phyloP scores from a whole-genome alignment of 2,797 vertebrate species.

The Arnoldichthys spilopterus region DNA sequence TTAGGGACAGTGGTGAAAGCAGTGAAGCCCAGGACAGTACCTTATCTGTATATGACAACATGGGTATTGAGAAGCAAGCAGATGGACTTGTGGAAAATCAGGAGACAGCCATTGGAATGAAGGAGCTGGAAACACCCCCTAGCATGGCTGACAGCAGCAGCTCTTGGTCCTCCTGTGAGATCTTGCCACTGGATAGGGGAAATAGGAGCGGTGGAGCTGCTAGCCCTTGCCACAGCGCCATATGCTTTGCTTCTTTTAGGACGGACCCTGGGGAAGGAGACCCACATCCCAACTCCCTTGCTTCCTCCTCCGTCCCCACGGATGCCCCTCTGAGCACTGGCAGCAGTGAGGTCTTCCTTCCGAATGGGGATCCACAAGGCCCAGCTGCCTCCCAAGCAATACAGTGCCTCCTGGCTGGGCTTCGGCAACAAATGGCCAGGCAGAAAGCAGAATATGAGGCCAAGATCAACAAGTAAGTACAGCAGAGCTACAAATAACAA shows the following conservation, averaged over 20 bases:
- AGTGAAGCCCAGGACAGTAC: slow-evolving; percentile 73
- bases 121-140: slow-evolving; percentile 42
- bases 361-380: slow-evolving; percentile 65
- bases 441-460: slow-evolving; percentile 75
- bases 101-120: slow-evolving; percentile 23
- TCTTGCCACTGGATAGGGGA: slow-evolving; percentile 67
- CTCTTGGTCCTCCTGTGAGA: slow-evolving; percentile 78
- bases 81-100: neutral
- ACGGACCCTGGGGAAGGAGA: slow-evolving; percentile 48
- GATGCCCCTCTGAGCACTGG: slow-evolving; percentile 76
- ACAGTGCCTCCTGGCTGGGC: slow-evolving; percentile 64
- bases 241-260: slow-evolving; percentile 47
- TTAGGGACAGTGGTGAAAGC: slow-evolving; percentile 62
- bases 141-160: slow-evolving; percentile 63
- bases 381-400: slow-evolving; percentile 51
- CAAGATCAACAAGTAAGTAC: slow-evolving; percentile 73
- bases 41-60: slow-evolving; percentile 77
- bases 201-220: slow-evolving; percentile 33
- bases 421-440: slow-evolving; percentile 73
- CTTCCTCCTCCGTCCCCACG: slow-evolving; percentile 68
- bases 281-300: slow-evolving; percentile 65
- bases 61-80: slow-evolving; percentile 56
- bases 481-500: neutral
- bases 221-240: slow-evolving; percentile 42
- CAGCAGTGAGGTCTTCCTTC: slow-evolving; percentile 82